These are phyloP conservation scores for Enteromius viviparus DNA, from an alignment of 2,797 vertebrate genomes.

Conservation along the genomic window DNA sequence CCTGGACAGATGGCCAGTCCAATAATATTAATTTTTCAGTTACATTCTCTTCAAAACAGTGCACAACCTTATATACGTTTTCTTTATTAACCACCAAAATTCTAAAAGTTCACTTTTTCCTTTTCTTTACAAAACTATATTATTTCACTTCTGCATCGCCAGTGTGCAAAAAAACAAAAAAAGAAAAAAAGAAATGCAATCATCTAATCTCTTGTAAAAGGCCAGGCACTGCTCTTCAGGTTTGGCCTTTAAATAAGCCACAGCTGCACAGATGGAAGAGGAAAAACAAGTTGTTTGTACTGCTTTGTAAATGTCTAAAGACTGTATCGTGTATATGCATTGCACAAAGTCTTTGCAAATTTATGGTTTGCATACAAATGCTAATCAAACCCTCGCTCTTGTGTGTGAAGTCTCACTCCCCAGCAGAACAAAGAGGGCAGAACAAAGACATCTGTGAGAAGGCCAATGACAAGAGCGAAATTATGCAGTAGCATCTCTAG, in stretches of 20 bases:
- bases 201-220: conserved; percentile 10
- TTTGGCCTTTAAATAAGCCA: conserved; percentile 15
- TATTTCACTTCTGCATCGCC: not conserved
- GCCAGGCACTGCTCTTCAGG: conserved; percentile 7
- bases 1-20: not conserved
- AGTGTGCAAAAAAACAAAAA: not conserved
- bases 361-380: conserved; percentile 32
- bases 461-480: conserved; percentile 22
- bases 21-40: not conserved
- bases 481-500: conserved; percentile 24
- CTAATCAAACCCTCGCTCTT: conserved; percentile 35
- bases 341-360: conserved; percentile 21
- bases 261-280: conserved; percentile 1
- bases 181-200: not conserved
- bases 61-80: not conserved
- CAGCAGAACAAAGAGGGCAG: conserved; percentile 34
- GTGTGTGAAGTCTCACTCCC: conserved; percentile 40
- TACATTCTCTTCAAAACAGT: not conserved
- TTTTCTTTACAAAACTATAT: not conserved
- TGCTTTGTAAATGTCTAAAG: conserved; percentile 33
- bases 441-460: conserved; percentile 31
- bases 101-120: not conserved
- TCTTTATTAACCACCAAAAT: not conserved
- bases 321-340: conserved; percentile 13
- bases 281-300: conserved; percentile 31